Evolutionary conservation across 2,888 invertebrate genomes (phyloP).

Genomic region (Aporophyla lueneburgensis): DNA sequence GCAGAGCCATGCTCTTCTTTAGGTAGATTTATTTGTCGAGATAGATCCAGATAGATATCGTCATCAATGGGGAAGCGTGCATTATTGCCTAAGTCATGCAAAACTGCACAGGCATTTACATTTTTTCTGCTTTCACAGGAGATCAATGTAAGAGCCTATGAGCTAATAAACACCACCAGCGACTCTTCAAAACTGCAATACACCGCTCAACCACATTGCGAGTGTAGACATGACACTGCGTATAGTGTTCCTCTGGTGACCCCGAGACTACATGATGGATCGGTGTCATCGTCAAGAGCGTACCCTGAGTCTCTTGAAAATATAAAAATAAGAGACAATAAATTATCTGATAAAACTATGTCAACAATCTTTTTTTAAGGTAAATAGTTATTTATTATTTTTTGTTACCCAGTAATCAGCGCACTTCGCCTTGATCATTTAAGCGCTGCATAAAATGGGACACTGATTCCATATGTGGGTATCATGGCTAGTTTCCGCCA

Average conservation of each 20-base stretch:
- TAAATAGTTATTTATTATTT: background rate
- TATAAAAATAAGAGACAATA: too few relatives aligned
- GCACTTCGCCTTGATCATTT: background rate
- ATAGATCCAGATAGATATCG: background rate
- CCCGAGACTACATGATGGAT: background rate
- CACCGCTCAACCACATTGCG: slow-evolving; percentile 4
- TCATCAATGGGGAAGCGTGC: background rate
- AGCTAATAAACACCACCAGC: slow-evolving; percentile 1
- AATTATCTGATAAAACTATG: too few relatives aligned
- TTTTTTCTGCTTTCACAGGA: background rate
- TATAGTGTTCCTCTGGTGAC: slow-evolving; percentile 2
- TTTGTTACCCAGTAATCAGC: background rate
- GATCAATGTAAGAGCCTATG: slow-evolving; percentile 1
- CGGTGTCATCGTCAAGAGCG: background rate
- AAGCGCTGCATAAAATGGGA: background rate
- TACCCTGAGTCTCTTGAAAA: slow-evolving; percentile 7
- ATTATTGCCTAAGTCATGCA: background rate
- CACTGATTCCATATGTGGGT: background rate
- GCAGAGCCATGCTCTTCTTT: background rate
- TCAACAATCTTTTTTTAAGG: background rate
- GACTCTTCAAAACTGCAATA: background rate
- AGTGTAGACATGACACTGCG: background rate
- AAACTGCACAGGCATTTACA: background rate
- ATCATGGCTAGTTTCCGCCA: background rate
- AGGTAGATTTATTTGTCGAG: background rate